phyloP scores from a whole-genome alignment of 2,797 vertebrate genomes.

The Mastacembelus armatus region DNA sequence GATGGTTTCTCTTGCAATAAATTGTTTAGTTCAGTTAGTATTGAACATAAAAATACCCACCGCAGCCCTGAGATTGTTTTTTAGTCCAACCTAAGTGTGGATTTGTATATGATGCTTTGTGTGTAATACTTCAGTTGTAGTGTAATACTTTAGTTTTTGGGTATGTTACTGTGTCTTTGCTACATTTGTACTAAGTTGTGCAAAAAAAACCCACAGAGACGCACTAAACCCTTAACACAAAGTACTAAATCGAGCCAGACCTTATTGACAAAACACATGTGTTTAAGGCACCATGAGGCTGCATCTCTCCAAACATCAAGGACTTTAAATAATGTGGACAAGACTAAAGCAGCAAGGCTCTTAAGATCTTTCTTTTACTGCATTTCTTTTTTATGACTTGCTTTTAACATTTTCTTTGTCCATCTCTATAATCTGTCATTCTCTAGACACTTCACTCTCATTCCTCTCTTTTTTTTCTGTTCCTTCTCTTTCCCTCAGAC shows the following conservation, averaged over 20 bases:
- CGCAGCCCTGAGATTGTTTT: too few relatives aligned
- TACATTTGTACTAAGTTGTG: too few relatives aligned
- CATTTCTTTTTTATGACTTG: background rate
- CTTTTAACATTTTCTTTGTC: slow-evolving; percentile 1
- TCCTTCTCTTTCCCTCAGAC: slow-evolving; percentile 7
- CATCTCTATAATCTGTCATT: background rate
- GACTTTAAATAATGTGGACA: background rate
- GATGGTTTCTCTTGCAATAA: background rate
- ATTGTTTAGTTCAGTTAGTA: background rate
- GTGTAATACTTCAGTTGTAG: too few relatives aligned
- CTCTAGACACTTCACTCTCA: slow-evolving; percentile 4
- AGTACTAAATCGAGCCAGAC: background rate
- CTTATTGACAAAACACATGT: background rate
- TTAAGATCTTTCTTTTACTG: background rate
- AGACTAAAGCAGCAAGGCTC: background rate
- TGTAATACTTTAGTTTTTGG: too few relatives aligned
- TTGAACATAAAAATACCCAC: too few relatives aligned
- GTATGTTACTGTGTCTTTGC: too few relatives aligned
- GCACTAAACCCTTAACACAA: background rate
- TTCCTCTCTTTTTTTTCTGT: background rate
- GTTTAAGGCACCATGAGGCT: background rate
- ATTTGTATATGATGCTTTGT: too few relatives aligned
- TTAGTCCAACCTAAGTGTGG: too few relatives aligned
- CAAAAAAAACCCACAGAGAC: too few relatives aligned
- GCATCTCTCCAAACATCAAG: background rate